Base-by-base conservation (phyloP, 2,113 vertebrate genomes). In the Megaceryle torquata region DNA sequence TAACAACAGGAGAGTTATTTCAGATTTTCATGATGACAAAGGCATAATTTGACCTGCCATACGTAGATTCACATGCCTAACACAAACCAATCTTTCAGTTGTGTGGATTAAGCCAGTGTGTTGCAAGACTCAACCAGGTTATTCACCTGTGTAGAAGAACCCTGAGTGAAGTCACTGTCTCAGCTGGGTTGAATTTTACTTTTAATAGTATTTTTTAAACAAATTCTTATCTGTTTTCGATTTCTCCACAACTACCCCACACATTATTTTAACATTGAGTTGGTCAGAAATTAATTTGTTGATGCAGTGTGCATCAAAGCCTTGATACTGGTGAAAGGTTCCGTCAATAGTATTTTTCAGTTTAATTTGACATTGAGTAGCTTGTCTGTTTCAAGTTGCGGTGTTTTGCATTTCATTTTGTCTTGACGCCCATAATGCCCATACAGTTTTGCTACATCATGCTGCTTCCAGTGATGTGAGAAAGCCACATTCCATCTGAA, bases 381-480 rank as follows among this genome's bases (percentile, higher is more conserved):
- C 83, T 95, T 95, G 75, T 96, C 86, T 96, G 95, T 92, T 96
- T 77, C 92, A 46, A 96, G 81, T 92, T 91, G 94, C 84, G 11
- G 50, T 96, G 89, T 96, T 95, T 89, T 89, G 82, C 96, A 96
- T 96, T 94, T 91, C 96, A 96, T 97, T 95, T 72, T 96, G 95
- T 96, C 70, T 80, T 65, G 93, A 51, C 11, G 3, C 93, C 86
- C 96, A 97, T 96, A 46, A 88, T 88, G 15, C 83, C 90, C 90
- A 95, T 96, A 74, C 74, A 64, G 41, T 95, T 93, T 65, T 4
- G 94, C 95, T 96, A 26, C 88, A 85, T 92, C 95, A 96, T 96
- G 75, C 94, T 93, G 95, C 96, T 97, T 96, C 78, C 89, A 94
- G 94, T 95, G 91, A 92, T 68, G 96, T 96, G 94, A 94, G 91